Base-by-base conservation (phyloP, 2,797 vertebrate genomes). In the Hemitrygon akajei region DNA sequence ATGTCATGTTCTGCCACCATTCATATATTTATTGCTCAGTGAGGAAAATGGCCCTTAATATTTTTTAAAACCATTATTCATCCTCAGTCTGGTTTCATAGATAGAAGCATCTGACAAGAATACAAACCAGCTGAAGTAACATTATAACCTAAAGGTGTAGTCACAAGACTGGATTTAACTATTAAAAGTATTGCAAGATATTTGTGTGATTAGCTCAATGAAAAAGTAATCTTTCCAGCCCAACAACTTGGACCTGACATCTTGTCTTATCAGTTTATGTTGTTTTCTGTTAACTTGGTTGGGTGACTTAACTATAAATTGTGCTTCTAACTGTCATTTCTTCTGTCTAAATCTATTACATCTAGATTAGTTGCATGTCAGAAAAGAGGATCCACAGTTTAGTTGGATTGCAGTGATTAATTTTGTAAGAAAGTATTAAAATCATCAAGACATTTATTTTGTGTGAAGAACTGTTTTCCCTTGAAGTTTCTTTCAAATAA, bases 401-500 rank as follows among this genome's bases (percentile, higher is more conserved):
- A 30, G 37, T 89, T 89, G 86, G n/a, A 66, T 66, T 66, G 2
- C 6, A 30, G 11, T 14, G 14, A 25, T 30, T 84, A 60, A 30
- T n/a, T 86, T 9, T 30, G 25, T 14, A 6, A 86, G 82, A 11
- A 86, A 60, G 58, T 86, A 60, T 86, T 56, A 60, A 27, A 60
- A 27, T 11, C n/a, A 63, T n/a, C 27, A 37, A 56, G 14, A 58
- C 5, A 9, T n/a, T 58, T 63, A 63, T 86, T 86, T n/a, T 86
- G n/a, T 69, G 20, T n/a, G 37, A 40, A 69, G n/a, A 69, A 69
- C 34, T 9, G 20, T 69, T 69, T 34, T n/a, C 34, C 60, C n/a
- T 89, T 69, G n/a, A 69, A 89, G n/a, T 89, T 89, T 86, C 63
- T 89, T 30, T 69, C 18, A 66, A 89, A 60, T 69, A 89, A 34